These are phyloP conservation scores for Myanophis thanlyinensis DNA, from an alignment of 2,113 vertebrate genomes.

Conservation along the genomic window DNA sequence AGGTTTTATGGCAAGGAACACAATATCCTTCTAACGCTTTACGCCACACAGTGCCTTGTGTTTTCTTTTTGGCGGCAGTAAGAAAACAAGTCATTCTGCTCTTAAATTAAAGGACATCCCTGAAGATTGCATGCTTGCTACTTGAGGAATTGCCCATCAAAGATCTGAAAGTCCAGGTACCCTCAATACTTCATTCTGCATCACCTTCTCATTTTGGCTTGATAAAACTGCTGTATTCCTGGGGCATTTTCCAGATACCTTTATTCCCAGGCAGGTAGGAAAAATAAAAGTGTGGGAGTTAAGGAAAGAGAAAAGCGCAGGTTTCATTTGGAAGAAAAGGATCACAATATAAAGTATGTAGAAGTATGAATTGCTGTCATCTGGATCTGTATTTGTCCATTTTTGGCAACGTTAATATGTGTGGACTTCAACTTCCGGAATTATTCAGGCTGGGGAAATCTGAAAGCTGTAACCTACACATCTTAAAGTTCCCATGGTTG, in stretches of 20 bases:
- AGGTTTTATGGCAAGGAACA: conserved; percentile 4
- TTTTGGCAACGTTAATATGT: not conserved
- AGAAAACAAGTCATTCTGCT: not conserved
- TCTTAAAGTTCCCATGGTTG: not conserved
- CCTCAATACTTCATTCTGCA: not conserved
- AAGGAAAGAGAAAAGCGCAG: not conserved
- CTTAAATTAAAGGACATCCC: not conserved
- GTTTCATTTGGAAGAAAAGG: not conserved
- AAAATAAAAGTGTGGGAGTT: not conserved
- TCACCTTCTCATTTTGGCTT: not conserved
- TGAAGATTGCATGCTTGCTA: not conserved
- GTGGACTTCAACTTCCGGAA: not conserved
- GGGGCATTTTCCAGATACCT: not conserved
- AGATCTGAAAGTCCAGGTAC: not conserved
- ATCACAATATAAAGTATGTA: not conserved
- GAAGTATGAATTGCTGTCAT: not conserved
- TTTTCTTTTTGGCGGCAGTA: not conserved
- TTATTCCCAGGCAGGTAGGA: not conserved
- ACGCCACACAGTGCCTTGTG: not conserved
- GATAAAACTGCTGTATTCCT: not conserved
- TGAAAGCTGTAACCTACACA: not conserved
- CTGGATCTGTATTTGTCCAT: not conserved
- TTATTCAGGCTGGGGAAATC: not conserved
- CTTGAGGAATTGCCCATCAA: not conserved
- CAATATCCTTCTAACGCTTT: conserved; percentile 8